Percentiles rank a stretch among this genome's conserved stretches.
Conservation (phyloP, 2,888 invertebrate genomes). For the Helicoverpa assulta region DNA sequence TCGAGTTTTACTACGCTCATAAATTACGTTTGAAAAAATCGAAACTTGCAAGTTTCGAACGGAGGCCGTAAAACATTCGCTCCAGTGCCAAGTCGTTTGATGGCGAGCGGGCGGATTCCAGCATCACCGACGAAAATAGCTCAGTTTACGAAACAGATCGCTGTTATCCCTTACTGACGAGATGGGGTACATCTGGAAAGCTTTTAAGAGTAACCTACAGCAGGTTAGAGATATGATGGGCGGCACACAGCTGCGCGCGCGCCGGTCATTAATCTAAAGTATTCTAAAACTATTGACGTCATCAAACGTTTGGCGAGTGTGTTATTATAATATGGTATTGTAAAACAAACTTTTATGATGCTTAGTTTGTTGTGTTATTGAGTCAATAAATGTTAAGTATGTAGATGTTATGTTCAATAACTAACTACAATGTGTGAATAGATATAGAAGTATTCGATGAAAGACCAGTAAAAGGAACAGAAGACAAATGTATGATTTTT, state of each 20-base stretch:
- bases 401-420: conserved; percentile 13
- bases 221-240: conserved; percentile 53
- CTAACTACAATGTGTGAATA: background rate
- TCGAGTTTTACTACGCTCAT: conserved; percentile 33
- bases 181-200: conserved; percentile 73
- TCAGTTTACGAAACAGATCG: conserved; percentile 76
- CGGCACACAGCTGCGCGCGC: conserved; percentile 61
- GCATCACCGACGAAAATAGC: conserved; percentile 88
- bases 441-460: background rate
- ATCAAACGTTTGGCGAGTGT: conserved; percentile 40
- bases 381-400: conserved; percentile 24
- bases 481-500: background rate
- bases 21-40: conserved; percentile 49
- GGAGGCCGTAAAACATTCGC: conserved; percentile 82
- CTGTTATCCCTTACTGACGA: conserved; percentile 69
- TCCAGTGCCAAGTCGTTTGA: conserved; percentile 89
- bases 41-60: conserved; percentile 79
- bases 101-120: conserved; percentile 81
- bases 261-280: conserved; percentile 52
- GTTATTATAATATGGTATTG: conserved; percentile 26
- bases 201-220: conserved; percentile 64
- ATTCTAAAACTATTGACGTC: conserved; percentile 60
- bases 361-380: conserved; percentile 25
- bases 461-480: background rate
- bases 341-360: conserved; percentile 33